Percentiles rank a stretch among this genome's conserved stretches.
These are phyloP conservation scores for Heliocidaris tuberculata DNA, from an alignment of 35 echinoderm and acorn worm species.

Conservation along the genomic window DNA sequence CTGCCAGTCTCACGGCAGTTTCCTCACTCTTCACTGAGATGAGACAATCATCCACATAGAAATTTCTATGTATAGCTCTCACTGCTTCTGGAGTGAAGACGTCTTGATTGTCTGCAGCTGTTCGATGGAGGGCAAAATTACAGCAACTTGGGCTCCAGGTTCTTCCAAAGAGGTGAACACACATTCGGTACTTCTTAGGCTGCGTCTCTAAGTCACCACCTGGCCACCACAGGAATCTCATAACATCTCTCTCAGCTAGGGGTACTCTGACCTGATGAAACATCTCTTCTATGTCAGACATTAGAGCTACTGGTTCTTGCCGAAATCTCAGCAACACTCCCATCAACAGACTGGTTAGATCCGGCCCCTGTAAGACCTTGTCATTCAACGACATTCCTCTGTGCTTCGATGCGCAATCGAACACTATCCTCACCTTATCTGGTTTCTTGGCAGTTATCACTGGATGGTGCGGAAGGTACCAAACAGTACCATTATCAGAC, in stretches of 20 bases:
- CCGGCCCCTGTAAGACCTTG: slow-evolving; percentile 36
- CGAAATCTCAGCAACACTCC: slow-evolving; percentile 62
- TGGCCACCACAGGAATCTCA: slow-evolving; percentile 65
- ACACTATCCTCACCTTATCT: slow-evolving; percentile 33
- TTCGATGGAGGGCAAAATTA: neutral
- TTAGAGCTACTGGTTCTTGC: slow-evolving; percentile 53
- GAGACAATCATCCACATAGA: slow-evolving; percentile 56
- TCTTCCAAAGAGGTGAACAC: slow-evolving; percentile 47
- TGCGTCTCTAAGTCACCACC: slow-evolving; percentile 37
- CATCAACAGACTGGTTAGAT: slow-evolving; percentile 46
- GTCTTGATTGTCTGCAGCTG: neutral
- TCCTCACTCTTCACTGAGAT: slow-evolving; percentile 31
- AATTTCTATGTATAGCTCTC: neutral
- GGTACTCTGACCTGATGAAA: slow-evolving; percentile 56
- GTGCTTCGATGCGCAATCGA: slow-evolving; percentile 31
- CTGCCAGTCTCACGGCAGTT: slow-evolving; percentile 16
- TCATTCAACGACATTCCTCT: slow-evolving; percentile 40
- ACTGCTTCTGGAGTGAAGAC: neutral
- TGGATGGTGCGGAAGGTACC: slow-evolving; percentile 60
- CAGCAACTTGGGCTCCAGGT: slow-evolving; percentile 49
- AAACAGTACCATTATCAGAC: neutral
- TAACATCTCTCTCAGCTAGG: slow-evolving; percentile 34
- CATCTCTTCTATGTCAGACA: slow-evolving; percentile 69
- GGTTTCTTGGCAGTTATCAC: slow-evolving; percentile 60
- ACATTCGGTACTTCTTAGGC: slow-evolving; percentile 28